These are phyloP conservation scores for Onychomys arenicola DNA, from an alignment of 2,797 vertebrate genomes.

Conservation along the genomic window DNA sequence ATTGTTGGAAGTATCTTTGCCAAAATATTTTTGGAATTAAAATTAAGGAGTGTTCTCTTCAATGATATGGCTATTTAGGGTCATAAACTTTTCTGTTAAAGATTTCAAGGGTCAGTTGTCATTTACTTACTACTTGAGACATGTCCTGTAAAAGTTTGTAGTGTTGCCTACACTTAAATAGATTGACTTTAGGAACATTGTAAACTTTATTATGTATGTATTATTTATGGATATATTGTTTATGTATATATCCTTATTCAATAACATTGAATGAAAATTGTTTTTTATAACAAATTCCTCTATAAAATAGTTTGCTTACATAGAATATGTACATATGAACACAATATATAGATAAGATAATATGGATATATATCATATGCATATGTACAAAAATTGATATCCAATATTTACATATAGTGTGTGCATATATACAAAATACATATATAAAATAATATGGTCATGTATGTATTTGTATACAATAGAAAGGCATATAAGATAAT, in stretches of 20 bases:
- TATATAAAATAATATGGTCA: background rate
- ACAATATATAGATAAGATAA: background rate
- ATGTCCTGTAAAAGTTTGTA: background rate
- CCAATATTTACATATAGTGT: background rate
- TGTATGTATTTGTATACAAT: too few relatives aligned
- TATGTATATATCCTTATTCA: background rate
- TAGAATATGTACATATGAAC: background rate
- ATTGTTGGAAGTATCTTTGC: conserved; percentile 63
- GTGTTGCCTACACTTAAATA: conserved; percentile 13
- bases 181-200: background rate
- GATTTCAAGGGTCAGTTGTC: conserved; percentile 26
- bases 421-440: background rate
- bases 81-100: conserved; percentile 25
- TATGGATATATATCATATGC: background rate
- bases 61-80: background rate
- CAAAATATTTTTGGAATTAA: conserved; percentile 66
- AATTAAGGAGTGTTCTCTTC: conserved; percentile 59
- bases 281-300: background rate
- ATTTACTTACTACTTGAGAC: background rate
- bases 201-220: background rate
- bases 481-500: background rate
- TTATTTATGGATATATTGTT: background rate
- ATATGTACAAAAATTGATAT: background rate
- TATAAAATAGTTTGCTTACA: background rate
- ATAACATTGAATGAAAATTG: background rate